These are phyloP conservation scores for Mystacides longicornis DNA, from an alignment of 2,888 invertebrate genomes.

Conservation along the genomic window DNA sequence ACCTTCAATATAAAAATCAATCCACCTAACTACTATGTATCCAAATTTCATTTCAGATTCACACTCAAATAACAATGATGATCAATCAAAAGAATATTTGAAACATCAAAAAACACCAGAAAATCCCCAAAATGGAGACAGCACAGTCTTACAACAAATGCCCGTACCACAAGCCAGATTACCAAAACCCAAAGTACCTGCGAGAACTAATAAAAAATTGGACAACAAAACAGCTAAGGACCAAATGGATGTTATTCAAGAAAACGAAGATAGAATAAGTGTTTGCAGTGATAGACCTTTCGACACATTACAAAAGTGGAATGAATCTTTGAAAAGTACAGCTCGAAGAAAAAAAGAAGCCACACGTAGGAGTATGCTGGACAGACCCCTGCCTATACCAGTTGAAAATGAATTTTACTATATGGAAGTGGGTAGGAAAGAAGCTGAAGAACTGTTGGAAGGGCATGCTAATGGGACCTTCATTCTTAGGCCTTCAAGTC, in stretches of 20 bases:
- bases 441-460: conserved; percentile 46
- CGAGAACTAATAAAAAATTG: background rate
- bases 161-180: background rate
- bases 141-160: background rate
- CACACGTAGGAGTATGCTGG: conserved; percentile 36
- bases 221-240: background rate
- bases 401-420: conserved; percentile 50
- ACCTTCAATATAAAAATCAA: background rate
- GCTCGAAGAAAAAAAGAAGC: conserved; percentile 17
- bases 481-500: conserved; percentile 50
- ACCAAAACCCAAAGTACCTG: conserved; percentile 7
- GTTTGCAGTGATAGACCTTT: conserved; percentile 25
- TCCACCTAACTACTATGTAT: background rate
- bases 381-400: conserved; percentile 45
- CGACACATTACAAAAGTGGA: conserved; percentile 31
- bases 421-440: conserved; percentile 46
- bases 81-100: background rate
- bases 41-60: conserved; percentile 4
- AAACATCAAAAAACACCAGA: conserved; percentile 6
- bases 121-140: conserved; percentile 5
- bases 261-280: background rate
- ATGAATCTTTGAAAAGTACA: conserved; percentile 26
- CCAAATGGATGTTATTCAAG: background rate
- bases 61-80: background rate
- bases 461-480: conserved; percentile 54